Percentiles rank a stretch among this genome's conserved stretches.
Conservation (phyloP, 2,797 vertebrate species). For the Acanthiza pusilla region DNA sequence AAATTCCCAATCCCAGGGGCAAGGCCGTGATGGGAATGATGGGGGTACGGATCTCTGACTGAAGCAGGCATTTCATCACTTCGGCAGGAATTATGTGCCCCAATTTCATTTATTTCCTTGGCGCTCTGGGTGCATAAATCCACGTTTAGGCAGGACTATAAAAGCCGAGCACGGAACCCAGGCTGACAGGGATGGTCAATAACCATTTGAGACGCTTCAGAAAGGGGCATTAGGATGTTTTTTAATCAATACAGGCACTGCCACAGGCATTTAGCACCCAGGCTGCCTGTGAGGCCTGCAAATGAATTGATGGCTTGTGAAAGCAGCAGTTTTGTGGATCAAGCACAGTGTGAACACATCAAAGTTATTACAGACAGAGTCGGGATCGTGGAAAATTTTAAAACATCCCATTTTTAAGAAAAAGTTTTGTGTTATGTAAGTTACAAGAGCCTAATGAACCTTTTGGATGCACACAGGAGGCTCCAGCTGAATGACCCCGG, state of each 20-base stretch:
- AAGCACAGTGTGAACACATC: neutral
- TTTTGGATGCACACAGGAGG: neutral
- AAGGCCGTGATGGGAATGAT: rapidly evolving
- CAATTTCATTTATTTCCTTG: neutral
- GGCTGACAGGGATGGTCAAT: neutral
- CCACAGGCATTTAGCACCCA: neutral
- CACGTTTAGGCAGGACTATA: neutral
- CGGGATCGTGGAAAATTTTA: neutral
- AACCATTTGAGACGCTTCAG: neutral
- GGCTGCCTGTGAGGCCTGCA: neutral
- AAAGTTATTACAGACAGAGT: neutral
- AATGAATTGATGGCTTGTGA: neutral
- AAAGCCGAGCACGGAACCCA: neutral
- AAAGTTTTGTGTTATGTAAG: rapidly evolving
- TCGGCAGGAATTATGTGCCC: neutral
- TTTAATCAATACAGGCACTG: neutral
- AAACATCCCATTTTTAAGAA: neutral
- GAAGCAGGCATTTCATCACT: neutral
- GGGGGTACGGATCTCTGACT: rapidly evolving
- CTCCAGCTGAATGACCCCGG: neutral
- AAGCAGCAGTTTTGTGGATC: neutral
- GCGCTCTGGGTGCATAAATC: neutral
- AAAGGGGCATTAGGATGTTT: neutral
- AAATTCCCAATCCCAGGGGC: neutral
- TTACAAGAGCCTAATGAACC: conserved; percentile 2